These are phyloP conservation scores for Drosophila kambysellisi DNA, from an alignment of 2,888 invertebrate species.

Conservation along the genomic window DNA sequence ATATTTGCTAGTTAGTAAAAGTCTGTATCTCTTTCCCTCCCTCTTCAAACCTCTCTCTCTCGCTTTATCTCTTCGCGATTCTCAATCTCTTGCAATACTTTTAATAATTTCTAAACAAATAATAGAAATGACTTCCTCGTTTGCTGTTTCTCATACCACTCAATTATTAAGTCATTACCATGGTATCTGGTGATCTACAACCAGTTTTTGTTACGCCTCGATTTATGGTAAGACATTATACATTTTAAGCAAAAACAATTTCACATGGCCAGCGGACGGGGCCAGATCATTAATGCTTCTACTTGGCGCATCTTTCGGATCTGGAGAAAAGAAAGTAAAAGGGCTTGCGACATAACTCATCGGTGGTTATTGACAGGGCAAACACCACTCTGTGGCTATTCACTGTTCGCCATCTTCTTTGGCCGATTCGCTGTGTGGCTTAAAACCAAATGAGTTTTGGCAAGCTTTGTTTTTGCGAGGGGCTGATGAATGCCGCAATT, in stretches of 20 bases:
- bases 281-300: constrained; percentile 47
- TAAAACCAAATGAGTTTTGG: constrained; percentile 49
- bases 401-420: constrained; percentile 6
- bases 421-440: constrained; percentile 9
- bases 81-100: constrained; percentile 5
- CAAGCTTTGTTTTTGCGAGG: constrained; percentile 10
- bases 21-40: not conserved
- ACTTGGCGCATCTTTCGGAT: constrained; percentile 35
- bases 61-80: not conserved
- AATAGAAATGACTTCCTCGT: constrained; percentile 28
- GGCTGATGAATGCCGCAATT: constrained; percentile 65
- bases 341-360: constrained; percentile 74
- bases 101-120: constrained; percentile 15
- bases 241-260: constrained; percentile 43
- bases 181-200: constrained; percentile 19
- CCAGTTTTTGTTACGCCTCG: constrained; percentile 38
- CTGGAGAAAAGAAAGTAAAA: constrained; percentile 74
- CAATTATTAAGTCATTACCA: constrained; percentile 74
- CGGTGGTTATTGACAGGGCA: constrained; percentile 65
- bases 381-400: constrained; percentile 12
- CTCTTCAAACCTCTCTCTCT: not conserved
- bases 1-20: not conserved
- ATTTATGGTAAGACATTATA: constrained; percentile 16
- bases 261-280: constrained; percentile 34
- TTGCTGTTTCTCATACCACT: constrained; percentile 16